Base-by-base conservation (phyloP, 1,140 invertebrate genomes). In the Palaemon carinicauda region DNA sequence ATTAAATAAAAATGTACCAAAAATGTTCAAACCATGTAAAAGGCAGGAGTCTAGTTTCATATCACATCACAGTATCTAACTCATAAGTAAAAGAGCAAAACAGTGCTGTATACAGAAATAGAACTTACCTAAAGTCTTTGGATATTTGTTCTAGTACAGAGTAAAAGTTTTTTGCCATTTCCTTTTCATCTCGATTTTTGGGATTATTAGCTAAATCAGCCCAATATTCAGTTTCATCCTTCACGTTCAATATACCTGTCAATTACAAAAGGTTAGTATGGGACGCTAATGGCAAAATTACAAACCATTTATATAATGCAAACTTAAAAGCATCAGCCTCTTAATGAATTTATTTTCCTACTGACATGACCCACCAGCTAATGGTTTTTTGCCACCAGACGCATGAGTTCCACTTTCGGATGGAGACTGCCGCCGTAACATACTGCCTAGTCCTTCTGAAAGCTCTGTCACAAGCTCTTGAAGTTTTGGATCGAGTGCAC, bases 191-290 rank as follows among this genome's bases (percentile, higher is more conserved):
- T 79, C 84, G 87, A 29, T 82, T 87, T 74, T 87, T 87, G 7
- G 89, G 80, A 19, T 90, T 89, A 74, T 91, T 90, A 9, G 91
- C 89, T 50, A 91, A 80, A 41, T 93, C 92, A 51, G 90, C 88
- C 93, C 93, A 94, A 90, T 92, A 93, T 71, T 93, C 91, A 80
- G 92, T 91, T 90, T 93, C 93, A 91, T 93, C 93, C 27, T 91
- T 89, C 31, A 92, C 92, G 33, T 90, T 92, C 75, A 93, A 89
- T 80, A 93, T 92, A 83, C 91, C 92, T 93, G 89, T 33, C 88
- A 69, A 29, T 12, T 21, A 17, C 5, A 1, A 52, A 17, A 73
- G 27, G 29, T 51, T 3, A 12, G 1, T 27, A 21, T 50, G n/a
- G n/a, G n/a, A n/a, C n/a, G 0, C 52, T 31, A 19, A 21, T 33